Conservation (phyloP, 2,888 invertebrate genomes). For the Linyphia triangularis region DNA sequence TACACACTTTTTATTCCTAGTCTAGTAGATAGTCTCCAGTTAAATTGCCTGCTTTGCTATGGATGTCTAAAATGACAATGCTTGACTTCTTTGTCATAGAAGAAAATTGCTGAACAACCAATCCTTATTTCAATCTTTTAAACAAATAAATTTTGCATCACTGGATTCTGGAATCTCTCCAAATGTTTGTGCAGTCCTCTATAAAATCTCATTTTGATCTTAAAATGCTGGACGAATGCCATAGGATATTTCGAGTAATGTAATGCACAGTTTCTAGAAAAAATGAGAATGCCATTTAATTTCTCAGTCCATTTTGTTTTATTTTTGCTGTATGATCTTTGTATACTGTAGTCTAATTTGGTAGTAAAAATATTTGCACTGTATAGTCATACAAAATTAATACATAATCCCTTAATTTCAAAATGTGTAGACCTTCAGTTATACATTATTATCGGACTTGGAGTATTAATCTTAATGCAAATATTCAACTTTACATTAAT, state of each 20-base stretch:
- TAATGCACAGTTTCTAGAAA: conserved; percentile 14
- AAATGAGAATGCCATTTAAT: conserved; percentile 18
- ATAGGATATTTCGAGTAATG: conserved; percentile 1
- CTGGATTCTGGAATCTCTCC: conserved; percentile 47
- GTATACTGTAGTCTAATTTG: neutral
- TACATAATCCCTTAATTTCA: neutral
- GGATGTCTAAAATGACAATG: conserved; percentile 14
- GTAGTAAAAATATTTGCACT: neutral
- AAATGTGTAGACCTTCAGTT: too few relatives aligned
- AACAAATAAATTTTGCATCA: conserved; percentile 62
- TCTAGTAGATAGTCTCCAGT: neutral
- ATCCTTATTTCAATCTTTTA: conserved; percentile 51
- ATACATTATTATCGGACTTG: too few relatives aligned
- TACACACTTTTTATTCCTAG: neutral
- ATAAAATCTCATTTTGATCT: conserved; percentile 62
- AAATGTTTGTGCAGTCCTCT: conserved; percentile 41
- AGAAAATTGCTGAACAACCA: neutral
- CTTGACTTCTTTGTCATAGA: conserved; percentile 1
- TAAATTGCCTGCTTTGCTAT: neutral
- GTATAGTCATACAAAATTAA: too few relatives aligned
- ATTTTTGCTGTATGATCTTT: neutral
- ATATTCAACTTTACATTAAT: too few relatives aligned
- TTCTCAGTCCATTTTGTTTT: neutral
- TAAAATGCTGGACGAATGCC: conserved; percentile 53
- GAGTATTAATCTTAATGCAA: too few relatives aligned